Base-by-base conservation (phyloP, 1,140 invertebrate species). In the Prorops nasuta region DNA sequence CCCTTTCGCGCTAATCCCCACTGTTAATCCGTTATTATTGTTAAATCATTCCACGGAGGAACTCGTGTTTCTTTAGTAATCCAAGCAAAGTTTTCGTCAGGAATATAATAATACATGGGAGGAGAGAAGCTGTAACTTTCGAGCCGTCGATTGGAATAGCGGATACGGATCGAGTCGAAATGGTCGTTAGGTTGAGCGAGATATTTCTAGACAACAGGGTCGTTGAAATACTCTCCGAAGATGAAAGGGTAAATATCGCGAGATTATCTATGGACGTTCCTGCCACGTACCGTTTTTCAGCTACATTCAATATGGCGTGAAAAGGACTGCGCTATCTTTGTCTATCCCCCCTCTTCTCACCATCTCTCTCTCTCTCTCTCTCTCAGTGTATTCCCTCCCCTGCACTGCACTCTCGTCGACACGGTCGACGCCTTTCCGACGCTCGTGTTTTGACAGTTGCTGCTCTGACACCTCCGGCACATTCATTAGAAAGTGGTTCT, bases 391-490 rank as follows among this genome's bases (percentile, higher is more conserved):
- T n/a, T n/a, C n/a, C n/a, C 10, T 46, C 40, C 6, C 41, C 35
- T 42, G 22, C 20, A 43, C 40, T 43, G 36, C 42, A 36, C 58
- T 39, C 50, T 49, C 36, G 47, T 45, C 44, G 53, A 32, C 56
- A 59, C 50, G 47, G 49, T 49, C 42, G 40, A 39, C 40, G 22
- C 39, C 28, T 55, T 56, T 55, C 60, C 54, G 60, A 55, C 58
- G 66, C 44, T 63, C 64, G 63, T 78, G 74, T 78, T 76, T 76
- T 78, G 75, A 78, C 75, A 78, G 75, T 78, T 76, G 75, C 72
- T 68, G 72, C 74, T 78, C 68, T 64, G 70, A 78, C 74, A 78
- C 75, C 74, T 76, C 72, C 67, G 67, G 56, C 63, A 67, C 72
- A 67, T 76, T 78, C 71, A 76, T 76, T 74, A 74, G 54, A 53